Evolutionary conservation across 2,888 invertebrate genomes (phyloP), one percentile per base, ranked within the genome.

Genomic region (Habroteleia sp.): DNA sequence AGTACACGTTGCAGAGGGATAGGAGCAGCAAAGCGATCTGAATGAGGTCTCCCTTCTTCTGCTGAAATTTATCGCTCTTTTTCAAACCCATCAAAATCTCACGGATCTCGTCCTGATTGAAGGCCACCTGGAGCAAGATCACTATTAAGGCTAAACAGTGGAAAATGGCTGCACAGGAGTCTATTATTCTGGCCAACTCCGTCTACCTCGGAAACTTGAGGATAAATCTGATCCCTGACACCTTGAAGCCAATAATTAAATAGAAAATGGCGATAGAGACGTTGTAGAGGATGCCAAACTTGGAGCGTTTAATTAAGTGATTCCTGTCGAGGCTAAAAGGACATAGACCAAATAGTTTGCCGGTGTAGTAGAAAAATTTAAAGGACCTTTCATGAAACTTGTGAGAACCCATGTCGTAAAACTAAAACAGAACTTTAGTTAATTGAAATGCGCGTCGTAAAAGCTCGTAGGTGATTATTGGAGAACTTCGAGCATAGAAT

Each of bases 281-380:
- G 25, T 73, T 73, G 10, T 73, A 73, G 14, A 54, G 6, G 1
- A 60, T 3, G 0, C 73, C 73, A 10, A 42, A 35, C 1, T 33
- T 1, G 0, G 73, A 73, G 1, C n/a, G n/a, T 41, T 39, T 37
- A 2, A 73, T 11, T 0, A 0, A 0, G 4, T 1, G n/a, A 16
- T 73, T 52, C 6, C 39, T 6, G 4, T 73, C 33, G 0, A 66
- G n/a, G 3, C 8, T 39, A 16, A 73, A 66, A 0, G 73, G 73
- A 50, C 73, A 73, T 3, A 73, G 11, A 4, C 73, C 73, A 16
- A 73, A 54, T 1, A 73, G 6, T 60, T 73, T 73, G 0, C 39
- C 60, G 3, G 4, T 8, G 14, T 73, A 73, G 14, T 46, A 73
- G 7, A 44, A 58, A n/a, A 16, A 1, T 33, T 33, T 33, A 33